A percentile compares a stretch with the other conserved stretches of the same genome.
These are phyloP conservation scores for Tetraodon nigroviridis DNA, from an alignment of 2,113 vertebrate species.

Conservation along the genomic window DNA sequence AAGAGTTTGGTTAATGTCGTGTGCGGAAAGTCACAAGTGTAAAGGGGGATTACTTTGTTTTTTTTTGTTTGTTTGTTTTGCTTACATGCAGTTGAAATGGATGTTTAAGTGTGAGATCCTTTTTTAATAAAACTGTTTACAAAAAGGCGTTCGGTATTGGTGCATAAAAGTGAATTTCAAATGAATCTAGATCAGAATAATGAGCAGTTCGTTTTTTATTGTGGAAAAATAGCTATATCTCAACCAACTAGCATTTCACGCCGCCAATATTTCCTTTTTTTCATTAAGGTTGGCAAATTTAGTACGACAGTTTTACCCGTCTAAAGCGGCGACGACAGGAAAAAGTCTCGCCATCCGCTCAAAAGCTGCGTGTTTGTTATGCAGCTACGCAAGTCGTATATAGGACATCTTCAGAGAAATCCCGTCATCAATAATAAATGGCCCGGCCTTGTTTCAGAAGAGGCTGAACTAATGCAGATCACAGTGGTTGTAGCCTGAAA, in stretches of 20 bases:
- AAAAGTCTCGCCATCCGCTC: conserved; percentile 13
- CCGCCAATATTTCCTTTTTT: too few species aligned
- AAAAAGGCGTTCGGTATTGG: too few species aligned
- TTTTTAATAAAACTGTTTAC: too few species aligned
- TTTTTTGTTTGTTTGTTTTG: too few species aligned
- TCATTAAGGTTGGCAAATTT: too few species aligned
- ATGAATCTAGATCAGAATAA: not conserved
- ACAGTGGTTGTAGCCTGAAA: conserved; percentile 7
- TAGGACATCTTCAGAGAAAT: conserved; percentile 53
- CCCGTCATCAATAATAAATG: conserved; percentile 61
- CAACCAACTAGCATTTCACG: too few species aligned
- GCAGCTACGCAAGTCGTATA: conserved; percentile 38
- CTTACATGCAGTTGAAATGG: too few species aligned
- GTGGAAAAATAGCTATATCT: not conserved
- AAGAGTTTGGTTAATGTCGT: too few species aligned
- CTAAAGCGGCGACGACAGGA: not conserved
- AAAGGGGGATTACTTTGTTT: too few species aligned
- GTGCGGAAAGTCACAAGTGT: too few species aligned
- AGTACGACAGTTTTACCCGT: not conserved
- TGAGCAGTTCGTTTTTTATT: not conserved
- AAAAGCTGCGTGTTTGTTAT: conserved; percentile 30
- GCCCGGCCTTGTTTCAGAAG: conserved; percentile 39
- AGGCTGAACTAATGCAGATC: conserved; percentile 39
- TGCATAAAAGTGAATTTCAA: too few species aligned
- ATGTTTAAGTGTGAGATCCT: too few species aligned